Base-by-base conservation (phyloP, 2,888 invertebrate species). In the Barypeithes pellucidus region DNA sequence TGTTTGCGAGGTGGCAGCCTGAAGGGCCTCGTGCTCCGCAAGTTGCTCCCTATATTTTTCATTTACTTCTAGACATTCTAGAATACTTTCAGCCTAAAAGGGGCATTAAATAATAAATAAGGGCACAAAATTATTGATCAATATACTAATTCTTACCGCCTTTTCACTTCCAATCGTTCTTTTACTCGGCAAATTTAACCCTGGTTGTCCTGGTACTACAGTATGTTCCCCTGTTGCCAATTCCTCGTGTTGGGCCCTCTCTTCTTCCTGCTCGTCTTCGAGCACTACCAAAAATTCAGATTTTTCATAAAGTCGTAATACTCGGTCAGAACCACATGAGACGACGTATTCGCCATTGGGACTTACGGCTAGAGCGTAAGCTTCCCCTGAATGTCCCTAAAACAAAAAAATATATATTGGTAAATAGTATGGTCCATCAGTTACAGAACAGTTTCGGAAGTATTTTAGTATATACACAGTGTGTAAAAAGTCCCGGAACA, bases 221-320 rank as follows among this genome's bases (percentile, higher is more conserved):
- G 92, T 91, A 83, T 89, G 90, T 70, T 94, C 94, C 0, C 93
- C 94, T 0, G 94, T 94, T 12, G 92, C 93, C 22, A 94, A 87
- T 79, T 88, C 89, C 82, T 94, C 92, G 79, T 90, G 88, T 76
- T 93, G 92, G 83, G 94, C 95, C 41, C 96, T 92, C 81, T 93
- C 94, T 82, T 93, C 90, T 82, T 99, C 98, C 79, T 93, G 91
- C 73, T 94, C 91, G 84, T 99, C 99, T 81, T 97, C 93, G 11
- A 99, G 87, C n/a, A 99, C 95, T 54, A 99, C 89, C 2, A 95
- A 92, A 86, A 99, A 97, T 41, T 94, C 92, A 0, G 95, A 93
- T 81, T 94, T 92, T 85, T 95, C 91, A 89, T 91, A 97, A 71
- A 98, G 85, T 0, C 99, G 89, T 72, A 99, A 85, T 16, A 96